Evolutionary conservation across 2,113 vertebrate genomes (phyloP).

Genomic region (Hiodon tergisus): DNA sequence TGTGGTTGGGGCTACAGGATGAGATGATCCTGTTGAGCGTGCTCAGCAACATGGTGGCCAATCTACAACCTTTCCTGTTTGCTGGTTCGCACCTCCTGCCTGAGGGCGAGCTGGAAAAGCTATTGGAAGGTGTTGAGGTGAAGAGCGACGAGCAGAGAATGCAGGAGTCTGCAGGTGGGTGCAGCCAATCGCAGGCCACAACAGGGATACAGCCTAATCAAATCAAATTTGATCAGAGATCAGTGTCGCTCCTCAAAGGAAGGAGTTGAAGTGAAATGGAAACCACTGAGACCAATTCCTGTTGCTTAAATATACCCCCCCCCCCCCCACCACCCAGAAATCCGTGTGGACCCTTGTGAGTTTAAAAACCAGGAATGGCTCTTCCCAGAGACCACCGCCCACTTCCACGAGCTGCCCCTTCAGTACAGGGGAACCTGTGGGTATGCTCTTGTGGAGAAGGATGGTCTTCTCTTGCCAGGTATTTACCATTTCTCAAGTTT

Average conservation of each 20-base stretch:
- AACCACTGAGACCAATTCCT: too few relatives aligned
- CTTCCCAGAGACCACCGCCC: slow-evolving; percentile 67
- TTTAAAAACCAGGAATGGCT: slow-evolving; percentile 74
- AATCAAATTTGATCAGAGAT: too few relatives aligned
- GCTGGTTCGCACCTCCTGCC: slow-evolving; percentile 64
- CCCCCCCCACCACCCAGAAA: neutral
- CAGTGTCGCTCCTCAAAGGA: too few relatives aligned
- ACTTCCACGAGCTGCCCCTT: slow-evolving; percentile 63
- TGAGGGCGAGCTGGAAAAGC: slow-evolving; percentile 50
- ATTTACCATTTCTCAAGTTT: neutral
- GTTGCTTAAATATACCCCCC: neutral
- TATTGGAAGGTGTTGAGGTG: slow-evolving; percentile 63
- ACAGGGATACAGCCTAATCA: too few relatives aligned
- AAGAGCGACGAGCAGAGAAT: slow-evolving; percentile 73
- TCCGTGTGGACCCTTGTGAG: slow-evolving; percentile 43
- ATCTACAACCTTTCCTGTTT: slow-evolving; percentile 67
- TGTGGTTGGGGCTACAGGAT: slow-evolving; percentile 77
- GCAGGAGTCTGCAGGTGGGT: slow-evolving; percentile 68
- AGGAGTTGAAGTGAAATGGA: too few relatives aligned
- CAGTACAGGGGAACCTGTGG: slow-evolving; percentile 84
- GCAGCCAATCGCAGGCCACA: neutral
- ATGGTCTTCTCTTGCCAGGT: slow-evolving; percentile 84
- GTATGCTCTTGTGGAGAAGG: slow-evolving; percentile 63
- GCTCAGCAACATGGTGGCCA: slow-evolving; percentile 59
- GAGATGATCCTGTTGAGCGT: slow-evolving; percentile 73